Evolutionary conservation across 2,797 vertebrate species (phyloP), one percentile per base, ranked within the genome.

Genomic region (Limnodromus scolopaceus): DNA sequence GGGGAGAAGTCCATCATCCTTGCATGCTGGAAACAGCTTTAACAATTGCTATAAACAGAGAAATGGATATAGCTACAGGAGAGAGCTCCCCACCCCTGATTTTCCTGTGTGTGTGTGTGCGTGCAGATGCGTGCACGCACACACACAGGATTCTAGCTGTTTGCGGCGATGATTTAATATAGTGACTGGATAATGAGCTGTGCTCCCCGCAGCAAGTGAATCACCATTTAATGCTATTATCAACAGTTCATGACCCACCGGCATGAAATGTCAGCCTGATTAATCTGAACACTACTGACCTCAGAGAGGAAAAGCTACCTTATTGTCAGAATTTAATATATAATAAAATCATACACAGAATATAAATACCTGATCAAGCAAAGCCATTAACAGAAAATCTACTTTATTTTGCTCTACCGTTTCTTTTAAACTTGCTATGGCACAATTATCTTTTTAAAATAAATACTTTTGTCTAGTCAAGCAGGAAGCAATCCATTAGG

Each of bases 161-260:
- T 98, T 96, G 92, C 94, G 77, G 81, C 94, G 81, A 98, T 98
- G 97, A 98, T 98, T 98, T 98, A 98, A 98, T 98, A 96, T 84
- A 97, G 97, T 83, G 94, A 94, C 94, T 97, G 95, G 97, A 97
- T 98, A 98, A 98, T 98, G 98, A 98, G 98, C 97, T 97, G 96
- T 94, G 97, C 96, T 98, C 98, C 98, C 97, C 90, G 94, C 96
- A 97, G 97, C 97, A 98, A 98, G 96, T 79, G 95, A 98, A 98
- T 98, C 97, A 98, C 97, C 97, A 98, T 97, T 98, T 98, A 98
- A 98, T 98, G 98, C 97, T 97, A 98, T 98, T 98, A 98, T 98
- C 98, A 98, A 98, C 98, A 98, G 98, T 98, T 98, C 98, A 98
- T 97, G 98, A 98, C 98, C 98, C 97, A 97, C 97, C 97, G 98